These are phyloP conservation scores for Drosophila infuscata DNA, from an alignment of 2,888 invertebrate genomes.

Conservation along the genomic window DNA sequence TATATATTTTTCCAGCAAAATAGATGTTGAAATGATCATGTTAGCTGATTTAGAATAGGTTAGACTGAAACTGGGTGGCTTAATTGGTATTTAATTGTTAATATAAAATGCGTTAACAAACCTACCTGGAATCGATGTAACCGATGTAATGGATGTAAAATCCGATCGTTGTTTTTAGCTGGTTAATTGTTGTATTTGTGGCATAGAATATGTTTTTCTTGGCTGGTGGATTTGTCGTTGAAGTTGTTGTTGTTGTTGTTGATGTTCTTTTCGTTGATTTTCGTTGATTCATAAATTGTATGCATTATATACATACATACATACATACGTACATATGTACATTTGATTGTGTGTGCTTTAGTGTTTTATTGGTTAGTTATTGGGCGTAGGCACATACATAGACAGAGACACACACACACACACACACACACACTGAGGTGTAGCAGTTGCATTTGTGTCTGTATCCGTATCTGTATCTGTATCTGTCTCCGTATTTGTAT, in stretches of 20 bases:
- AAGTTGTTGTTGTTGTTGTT: not conserved
- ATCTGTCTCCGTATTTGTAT: slow-evolving; percentile 12
- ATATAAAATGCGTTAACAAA: not conserved
- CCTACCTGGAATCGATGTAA: not conserved
- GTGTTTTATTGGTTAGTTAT: slow-evolving; percentile 30
- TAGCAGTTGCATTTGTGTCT: slow-evolving; percentile 8
- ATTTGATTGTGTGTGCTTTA: not conserved
- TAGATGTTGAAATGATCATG: not conserved
- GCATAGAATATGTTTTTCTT: not conserved
- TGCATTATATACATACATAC: not conserved
- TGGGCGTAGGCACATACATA: slow-evolving; percentile 20
- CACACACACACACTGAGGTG: not conserved
- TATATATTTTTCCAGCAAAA: not conserved
- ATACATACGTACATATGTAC: not conserved
- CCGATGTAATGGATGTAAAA: not conserved
- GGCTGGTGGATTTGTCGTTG: not conserved
- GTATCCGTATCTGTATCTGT: not conserved
- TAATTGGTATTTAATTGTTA: not conserved
- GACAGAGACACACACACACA: not conserved
- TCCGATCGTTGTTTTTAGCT: not conserved
- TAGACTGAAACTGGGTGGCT: not conserved
- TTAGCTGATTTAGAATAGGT: not conserved
- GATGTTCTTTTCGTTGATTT: not conserved
- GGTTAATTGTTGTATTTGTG: not conserved
- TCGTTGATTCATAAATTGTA: not conserved